A percentile compares a stretch with the other conserved stretches of the same genome.
Conservation (phyloP, 2,113 vertebrate species). For the Zosterops pallidus region DNA sequence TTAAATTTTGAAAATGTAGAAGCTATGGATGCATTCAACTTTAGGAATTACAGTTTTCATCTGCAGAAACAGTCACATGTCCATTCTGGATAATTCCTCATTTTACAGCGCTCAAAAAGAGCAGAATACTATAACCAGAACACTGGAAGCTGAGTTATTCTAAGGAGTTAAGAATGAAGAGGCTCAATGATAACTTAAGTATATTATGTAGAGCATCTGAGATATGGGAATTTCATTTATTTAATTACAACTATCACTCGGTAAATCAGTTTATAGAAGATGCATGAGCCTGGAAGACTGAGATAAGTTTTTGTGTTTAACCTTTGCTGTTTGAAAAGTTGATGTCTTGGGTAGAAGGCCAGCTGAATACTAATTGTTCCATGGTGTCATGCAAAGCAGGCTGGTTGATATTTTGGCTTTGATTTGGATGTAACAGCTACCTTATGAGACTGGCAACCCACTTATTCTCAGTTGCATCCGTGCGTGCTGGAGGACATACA, state of each 20-base stretch:
- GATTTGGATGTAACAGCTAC: background rate
- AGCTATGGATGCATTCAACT: background rate
- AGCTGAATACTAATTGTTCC: conserved; percentile 47
- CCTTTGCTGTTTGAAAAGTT: conserved; percentile 35
- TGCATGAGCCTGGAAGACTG: background rate
- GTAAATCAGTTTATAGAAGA: conserved; percentile 18
- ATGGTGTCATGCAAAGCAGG: background rate
- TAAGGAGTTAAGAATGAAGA: background rate
- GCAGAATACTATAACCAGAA: background rate
- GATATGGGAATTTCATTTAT: conserved; percentile 25
- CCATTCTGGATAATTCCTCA: background rate
- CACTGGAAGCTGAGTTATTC: background rate
- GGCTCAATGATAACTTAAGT: background rate
- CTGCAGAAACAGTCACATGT: background rate
- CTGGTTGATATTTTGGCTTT: background rate
- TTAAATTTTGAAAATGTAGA: background rate
- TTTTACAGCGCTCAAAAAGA: background rate
- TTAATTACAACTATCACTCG: conserved; percentile 45
- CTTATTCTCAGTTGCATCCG: background rate
- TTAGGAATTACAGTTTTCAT: background rate
- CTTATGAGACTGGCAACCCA: background rate
- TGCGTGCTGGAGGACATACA: background rate
- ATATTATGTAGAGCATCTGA: background rate
- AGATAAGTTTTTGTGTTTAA: conserved; percentile 53
- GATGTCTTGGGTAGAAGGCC: background rate